Evolutionary conservation across 2,113 vertebrate genomes (phyloP).

Genomic region (Uropsilus gracilis): DNA sequence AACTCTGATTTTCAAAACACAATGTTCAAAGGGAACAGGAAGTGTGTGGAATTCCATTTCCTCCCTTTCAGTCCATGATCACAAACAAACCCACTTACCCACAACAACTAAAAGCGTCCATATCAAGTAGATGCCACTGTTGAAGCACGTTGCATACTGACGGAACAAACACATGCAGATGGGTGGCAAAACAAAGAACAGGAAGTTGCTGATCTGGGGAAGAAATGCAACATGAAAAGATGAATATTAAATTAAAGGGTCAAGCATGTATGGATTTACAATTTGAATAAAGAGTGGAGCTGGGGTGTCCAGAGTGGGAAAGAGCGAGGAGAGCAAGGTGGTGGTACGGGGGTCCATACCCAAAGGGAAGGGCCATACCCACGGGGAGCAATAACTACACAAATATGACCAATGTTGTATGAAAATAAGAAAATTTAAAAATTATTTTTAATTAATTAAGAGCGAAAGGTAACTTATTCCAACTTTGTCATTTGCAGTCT

Average conservation of each 20-base stretch:
- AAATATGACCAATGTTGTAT: no score
- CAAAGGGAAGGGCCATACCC: no score
- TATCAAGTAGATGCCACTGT: conserved; percentile 99
- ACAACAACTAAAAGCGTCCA: conserved; percentile 97
- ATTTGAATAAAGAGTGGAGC: no score
- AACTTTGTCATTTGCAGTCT: background rate
- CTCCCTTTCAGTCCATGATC: conserved; percentile 49
- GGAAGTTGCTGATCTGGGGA: conserved; percentile 96
- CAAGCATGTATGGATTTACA: no score
- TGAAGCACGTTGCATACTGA: conserved; percentile 98
- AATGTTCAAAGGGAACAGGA: conserved; percentile 59
- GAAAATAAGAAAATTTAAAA: no score
- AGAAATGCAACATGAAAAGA: conserved; percentile 77
- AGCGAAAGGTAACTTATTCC: background rate
- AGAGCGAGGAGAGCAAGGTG: no score
- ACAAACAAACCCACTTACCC: conserved; percentile 90
- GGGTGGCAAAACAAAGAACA: conserved; percentile 98
- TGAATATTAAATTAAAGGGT: conserved; percentile 42
- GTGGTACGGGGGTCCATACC: no score
- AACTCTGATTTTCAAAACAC: conserved; percentile 65
- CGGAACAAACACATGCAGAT: conserved; percentile 98
- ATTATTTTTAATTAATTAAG: no score
- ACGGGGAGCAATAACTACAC: no score
- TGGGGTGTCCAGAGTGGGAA: no score
- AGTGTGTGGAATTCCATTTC: conserved; percentile 44